A percentile compares a stretch with the other conserved stretches of the same genome.
Evolutionary conservation across 1,140 invertebrate genomes (phyloP).

Genomic region (Pseudoatta argentina): DNA sequence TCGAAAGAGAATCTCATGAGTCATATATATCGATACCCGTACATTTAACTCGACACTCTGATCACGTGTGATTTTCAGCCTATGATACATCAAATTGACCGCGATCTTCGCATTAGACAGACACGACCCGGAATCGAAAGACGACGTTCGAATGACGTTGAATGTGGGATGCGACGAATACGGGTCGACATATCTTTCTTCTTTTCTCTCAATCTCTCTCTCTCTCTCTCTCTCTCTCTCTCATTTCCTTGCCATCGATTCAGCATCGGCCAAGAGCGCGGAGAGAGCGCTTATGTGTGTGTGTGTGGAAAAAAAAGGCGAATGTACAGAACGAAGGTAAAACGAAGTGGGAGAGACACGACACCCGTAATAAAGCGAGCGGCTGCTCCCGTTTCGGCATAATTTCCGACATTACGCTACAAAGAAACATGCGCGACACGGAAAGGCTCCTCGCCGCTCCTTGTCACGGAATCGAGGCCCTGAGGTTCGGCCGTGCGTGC

Average conservation of each 20-base stretch:
- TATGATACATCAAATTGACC: constrained; percentile 14
- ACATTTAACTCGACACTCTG: not conserved
- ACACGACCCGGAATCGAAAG: constrained; percentile 39
- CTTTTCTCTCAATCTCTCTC: too few species aligned
- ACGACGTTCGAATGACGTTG: not conserved
- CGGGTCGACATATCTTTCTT: not conserved
- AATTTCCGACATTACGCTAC: constrained; percentile 60
- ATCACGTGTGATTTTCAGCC: not conserved
- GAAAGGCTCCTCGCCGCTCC: constrained; percentile 40
- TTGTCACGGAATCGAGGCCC: constrained; percentile 48
- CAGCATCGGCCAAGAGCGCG: not conserved
- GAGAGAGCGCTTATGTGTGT: not conserved
- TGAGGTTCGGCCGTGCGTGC: constrained; percentile 3
- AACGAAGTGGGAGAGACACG: constrained; percentile 39
- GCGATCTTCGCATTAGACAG: constrained; percentile 17
- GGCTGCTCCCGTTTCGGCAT: constrained; percentile 59
- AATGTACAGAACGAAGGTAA: constrained; percentile 21
- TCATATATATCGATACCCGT: constrained; percentile 31
- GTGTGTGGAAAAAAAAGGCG: not conserved
- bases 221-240: too few species aligned
- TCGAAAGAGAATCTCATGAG: constrained; percentile 3
- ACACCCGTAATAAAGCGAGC: constrained; percentile 59
- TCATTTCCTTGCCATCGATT: not conserved
- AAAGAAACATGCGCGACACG: constrained; percentile 48
- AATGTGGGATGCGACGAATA: constrained; percentile 37